phyloP scores from a whole-genome alignment of 2,888 invertebrate species.

The Apamea epomidion region DNA sequence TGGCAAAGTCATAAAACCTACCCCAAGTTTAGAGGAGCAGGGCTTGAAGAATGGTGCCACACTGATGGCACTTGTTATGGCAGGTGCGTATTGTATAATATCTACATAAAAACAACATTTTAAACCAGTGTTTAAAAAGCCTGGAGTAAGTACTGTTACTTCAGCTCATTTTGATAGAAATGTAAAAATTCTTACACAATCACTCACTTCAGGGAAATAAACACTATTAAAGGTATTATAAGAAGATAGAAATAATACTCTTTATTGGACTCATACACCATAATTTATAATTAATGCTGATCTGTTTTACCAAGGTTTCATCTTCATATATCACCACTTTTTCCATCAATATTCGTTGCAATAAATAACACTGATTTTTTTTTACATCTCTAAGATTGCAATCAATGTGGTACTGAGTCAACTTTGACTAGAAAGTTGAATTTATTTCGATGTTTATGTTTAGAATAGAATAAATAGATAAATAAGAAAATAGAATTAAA shows the following conservation, averaged over 20 bases:
- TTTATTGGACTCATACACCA: not conserved
- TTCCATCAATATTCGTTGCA: not conserved
- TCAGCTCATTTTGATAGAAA: not conserved
- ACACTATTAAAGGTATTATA: not conserved
- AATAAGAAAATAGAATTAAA: too few relatives aligned
- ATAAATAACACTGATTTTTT: not conserved
- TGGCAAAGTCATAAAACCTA: constrained; percentile 91
- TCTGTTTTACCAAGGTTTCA: not conserved
- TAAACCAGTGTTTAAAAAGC: not conserved
- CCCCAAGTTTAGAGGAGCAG: constrained; percentile 88
- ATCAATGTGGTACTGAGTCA: not conserved
- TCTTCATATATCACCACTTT: constrained; percentile 2
- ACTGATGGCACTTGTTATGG: constrained; percentile 92
- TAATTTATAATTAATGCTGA: not conserved
- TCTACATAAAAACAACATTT: not conserved
- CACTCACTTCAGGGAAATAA: not conserved
- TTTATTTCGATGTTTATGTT: not conserved
- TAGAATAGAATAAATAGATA: too few relatives aligned
- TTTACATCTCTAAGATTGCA: not conserved
- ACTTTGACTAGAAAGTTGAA: not conserved
- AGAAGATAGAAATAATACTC: not conserved
- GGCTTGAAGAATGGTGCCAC: constrained; percentile 93
- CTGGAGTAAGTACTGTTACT: not conserved
- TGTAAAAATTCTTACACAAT: not conserved
- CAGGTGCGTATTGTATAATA: constrained; percentile 73